Percentiles rank a stretch among this genome's conserved stretches.
These are phyloP conservation scores for Neolamprologus ventralis DNA, from an alignment of 2,113 vertebrate genomes.

Conservation along the genomic window DNA sequence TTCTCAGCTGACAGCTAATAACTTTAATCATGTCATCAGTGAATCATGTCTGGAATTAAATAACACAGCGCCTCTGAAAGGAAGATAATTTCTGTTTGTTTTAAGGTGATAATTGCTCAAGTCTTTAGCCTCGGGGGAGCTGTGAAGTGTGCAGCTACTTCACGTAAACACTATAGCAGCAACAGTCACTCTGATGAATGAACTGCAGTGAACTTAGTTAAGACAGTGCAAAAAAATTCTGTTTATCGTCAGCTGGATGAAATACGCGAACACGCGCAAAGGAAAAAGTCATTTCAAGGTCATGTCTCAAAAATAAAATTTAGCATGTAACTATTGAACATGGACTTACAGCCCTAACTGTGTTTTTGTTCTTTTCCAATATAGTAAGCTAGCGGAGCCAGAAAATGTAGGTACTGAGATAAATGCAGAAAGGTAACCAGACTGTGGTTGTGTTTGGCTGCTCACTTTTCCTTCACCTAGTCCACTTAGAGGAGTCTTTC, in stretches of 20 bases:
- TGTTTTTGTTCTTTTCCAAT: conserved; percentile 61
- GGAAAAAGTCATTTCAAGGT: background rate
- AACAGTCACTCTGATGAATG: background rate
- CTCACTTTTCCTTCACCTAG: background rate
- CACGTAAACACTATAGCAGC: background rate
- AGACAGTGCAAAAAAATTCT: background rate
- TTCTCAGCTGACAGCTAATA: background rate
- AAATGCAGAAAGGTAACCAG: conserved; percentile 73
- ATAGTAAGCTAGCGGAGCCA: conserved; percentile 60
- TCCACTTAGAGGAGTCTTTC: background rate
- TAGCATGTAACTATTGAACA: background rate
- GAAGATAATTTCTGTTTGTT: conserved; percentile 40
- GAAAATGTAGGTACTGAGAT: conserved; percentile 66
- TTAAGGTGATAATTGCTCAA: conserved; percentile 12
- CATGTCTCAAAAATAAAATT: background rate
- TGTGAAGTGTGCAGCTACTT: background rate
- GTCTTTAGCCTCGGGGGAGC: conserved; percentile 1
- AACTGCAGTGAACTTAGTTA: background rate
- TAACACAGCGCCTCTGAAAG: conserved; percentile 14
- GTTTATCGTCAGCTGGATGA: background rate
- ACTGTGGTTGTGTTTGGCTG: conserved; percentile 32
- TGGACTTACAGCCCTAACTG: background rate
- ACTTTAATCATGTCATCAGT: background rate
- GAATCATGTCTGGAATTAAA: conserved; percentile 52
- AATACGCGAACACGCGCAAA: accelerated